phyloP scores from a whole-genome alignment of 2,113 vertebrate genomes.

The Gavia stellata region DNA sequence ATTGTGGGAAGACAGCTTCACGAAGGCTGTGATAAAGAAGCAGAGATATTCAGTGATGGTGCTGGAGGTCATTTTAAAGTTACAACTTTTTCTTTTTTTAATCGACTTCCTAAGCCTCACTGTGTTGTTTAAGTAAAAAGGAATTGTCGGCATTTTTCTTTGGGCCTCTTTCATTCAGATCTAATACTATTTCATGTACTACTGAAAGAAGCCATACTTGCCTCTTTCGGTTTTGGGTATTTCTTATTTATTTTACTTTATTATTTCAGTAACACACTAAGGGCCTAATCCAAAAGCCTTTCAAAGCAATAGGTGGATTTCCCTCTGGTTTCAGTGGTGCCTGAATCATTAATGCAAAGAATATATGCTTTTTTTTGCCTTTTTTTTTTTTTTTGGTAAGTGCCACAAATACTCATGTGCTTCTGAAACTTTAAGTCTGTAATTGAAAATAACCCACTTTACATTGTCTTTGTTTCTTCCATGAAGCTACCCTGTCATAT shows the following conservation, averaged over 20 bases:
- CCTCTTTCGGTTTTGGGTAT: not conserved
- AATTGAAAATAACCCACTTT: not conserved
- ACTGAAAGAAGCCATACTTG: not conserved
- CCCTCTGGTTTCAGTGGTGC: not conserved
- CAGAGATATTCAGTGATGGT: not conserved
- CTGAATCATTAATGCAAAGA: not conserved
- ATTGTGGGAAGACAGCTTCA: not conserved
- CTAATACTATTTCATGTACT: not conserved
- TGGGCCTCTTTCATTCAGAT: not conserved
- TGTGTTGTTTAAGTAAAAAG: not conserved
- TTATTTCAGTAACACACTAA: not conserved
- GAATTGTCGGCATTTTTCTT: not conserved
- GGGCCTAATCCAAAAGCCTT: not conserved
- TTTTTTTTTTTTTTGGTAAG: not conserved
- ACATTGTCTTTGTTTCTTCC: not conserved
- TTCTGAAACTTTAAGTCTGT: not conserved
- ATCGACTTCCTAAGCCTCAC: not conserved
- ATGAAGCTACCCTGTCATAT: not conserved
- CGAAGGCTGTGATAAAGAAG: constrained; percentile 7
- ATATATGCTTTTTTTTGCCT: not conserved
- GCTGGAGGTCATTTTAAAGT: constrained; percentile 54
- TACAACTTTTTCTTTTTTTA: not conserved
- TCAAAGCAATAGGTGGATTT: not conserved
- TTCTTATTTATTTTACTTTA: not conserved
- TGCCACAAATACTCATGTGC: not conserved